Evolutionary conservation across 1,140 invertebrate genomes (phyloP).

Genomic region (Drosophila eugracilis): DNA sequence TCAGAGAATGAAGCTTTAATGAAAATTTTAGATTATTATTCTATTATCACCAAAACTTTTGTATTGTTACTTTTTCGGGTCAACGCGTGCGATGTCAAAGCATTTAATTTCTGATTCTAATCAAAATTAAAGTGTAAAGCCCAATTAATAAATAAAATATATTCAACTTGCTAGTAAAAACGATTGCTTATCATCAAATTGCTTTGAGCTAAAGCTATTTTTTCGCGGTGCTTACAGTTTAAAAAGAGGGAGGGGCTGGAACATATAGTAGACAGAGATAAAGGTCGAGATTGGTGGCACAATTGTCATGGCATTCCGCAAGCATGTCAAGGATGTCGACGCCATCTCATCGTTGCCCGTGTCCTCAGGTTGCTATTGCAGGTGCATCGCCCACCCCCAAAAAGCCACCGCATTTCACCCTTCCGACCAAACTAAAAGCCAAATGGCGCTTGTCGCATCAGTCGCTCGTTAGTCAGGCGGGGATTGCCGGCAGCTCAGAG

Average conservation of each 20-base stretch:
- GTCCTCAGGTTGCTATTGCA: conserved; percentile 44
- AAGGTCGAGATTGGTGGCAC: conserved; percentile 50
- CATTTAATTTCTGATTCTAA: too few species aligned
- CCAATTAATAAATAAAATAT: too few species aligned
- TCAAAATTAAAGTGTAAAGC: too few species aligned
- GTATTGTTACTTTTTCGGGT: too few species aligned
- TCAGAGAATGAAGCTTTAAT: too few species aligned
- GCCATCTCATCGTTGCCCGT: conserved; percentile 29
- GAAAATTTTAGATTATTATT: too few species aligned
- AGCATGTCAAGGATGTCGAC: conserved; percentile 79
- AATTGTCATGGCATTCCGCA: conserved; percentile 74
- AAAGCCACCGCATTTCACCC: conserved; percentile 2
- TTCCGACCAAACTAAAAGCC: conserved; percentile 63
- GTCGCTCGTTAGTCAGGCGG: conserved; percentile 66
- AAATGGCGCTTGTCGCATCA: conserved; percentile 78
- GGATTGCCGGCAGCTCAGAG: conserved; percentile 45
- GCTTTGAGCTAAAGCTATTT: neutral
- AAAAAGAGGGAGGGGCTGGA: neutral
- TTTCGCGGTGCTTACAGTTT: conserved; percentile 6
- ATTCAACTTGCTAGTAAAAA: too few species aligned
- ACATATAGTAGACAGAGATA: conserved; percentile 10
- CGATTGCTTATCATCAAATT: neutral
- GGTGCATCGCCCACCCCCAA: conserved; percentile 23
- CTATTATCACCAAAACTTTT: too few species aligned
- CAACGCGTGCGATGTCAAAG: too few species aligned